These are phyloP conservation scores for Spea multiplicata DNA, from an alignment of 2,113 vertebrate species.

Conservation along the genomic window DNA sequence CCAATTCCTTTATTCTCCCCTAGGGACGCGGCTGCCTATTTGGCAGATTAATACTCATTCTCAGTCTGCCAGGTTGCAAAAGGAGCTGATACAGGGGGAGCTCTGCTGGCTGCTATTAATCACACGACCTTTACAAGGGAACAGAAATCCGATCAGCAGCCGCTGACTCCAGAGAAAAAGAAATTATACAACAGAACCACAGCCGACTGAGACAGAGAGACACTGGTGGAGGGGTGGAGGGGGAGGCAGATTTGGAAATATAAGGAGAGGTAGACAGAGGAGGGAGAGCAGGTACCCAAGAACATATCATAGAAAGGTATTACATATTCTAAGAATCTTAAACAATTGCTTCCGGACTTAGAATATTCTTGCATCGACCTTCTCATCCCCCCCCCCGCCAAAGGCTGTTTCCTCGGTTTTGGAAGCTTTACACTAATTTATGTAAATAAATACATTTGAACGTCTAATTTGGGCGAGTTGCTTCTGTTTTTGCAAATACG, in stretches of 20 bases:
- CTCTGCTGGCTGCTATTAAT: slow-evolving; percentile 44
- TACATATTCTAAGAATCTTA: too few relatives aligned
- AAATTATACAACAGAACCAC: slow-evolving; percentile 37
- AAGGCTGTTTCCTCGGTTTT: too few relatives aligned
- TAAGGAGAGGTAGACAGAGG: slow-evolving; percentile 8
- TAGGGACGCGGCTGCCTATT: slow-evolving; percentile 24
- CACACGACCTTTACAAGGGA: slow-evolving; percentile 48
- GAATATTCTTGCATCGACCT: too few relatives aligned
- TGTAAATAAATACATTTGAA: too few relatives aligned
- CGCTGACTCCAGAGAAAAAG: slow-evolving; percentile 48
- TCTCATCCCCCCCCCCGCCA: too few relatives aligned
- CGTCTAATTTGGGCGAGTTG: too few relatives aligned
- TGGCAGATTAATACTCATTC: slow-evolving; percentile 46
- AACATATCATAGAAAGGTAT: too few relatives aligned
- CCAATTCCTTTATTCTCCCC: neutral
- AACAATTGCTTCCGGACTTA: too few relatives aligned
- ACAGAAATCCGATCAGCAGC: slow-evolving; percentile 48
- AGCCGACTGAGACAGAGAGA: slow-evolving; percentile 34
- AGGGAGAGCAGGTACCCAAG: neutral
- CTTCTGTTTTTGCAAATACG: too few relatives aligned
- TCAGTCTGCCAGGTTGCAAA: slow-evolving; percentile 13
- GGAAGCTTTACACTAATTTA: too few relatives aligned
- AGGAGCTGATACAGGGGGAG: slow-evolving; percentile 31
- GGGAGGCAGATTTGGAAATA: neutral
- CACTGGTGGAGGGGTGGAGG: neutral